Evolutionary conservation across 2,888 invertebrate genomes (phyloP).

Genomic region (Tenthredo scrophulariae): DNA sequence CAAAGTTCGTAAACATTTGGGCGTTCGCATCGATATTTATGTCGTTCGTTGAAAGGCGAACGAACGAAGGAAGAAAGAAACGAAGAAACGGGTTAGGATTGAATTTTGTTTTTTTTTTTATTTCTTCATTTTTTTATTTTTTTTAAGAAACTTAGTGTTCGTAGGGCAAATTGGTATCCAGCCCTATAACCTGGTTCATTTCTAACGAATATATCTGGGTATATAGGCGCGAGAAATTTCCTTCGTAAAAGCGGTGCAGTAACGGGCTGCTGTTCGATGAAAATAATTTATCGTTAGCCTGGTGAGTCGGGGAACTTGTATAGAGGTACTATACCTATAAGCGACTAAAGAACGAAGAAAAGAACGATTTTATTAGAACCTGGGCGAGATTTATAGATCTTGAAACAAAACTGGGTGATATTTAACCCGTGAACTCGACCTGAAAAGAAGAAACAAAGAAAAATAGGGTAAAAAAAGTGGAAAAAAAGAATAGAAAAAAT

Average conservation of each 20-base stretch:
- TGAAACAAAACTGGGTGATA: conserved; percentile 22
- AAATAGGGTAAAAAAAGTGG: not conserved
- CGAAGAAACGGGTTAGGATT: not conserved
- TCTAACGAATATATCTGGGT: not conserved
- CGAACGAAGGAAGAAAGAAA: not conserved
- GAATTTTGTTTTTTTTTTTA: not conserved
- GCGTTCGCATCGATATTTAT: conserved; percentile 33
- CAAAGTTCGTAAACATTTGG: conserved; percentile 38
- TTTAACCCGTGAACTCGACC: conserved; percentile 43
- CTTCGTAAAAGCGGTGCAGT: not conserved
- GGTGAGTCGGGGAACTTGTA: not conserved
- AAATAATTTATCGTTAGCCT: conserved; percentile 17
- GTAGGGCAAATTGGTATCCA: conserved; percentile 29
- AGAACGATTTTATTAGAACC: not conserved
- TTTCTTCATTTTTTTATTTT: no score
- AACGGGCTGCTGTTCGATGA: conserved; percentile 6
- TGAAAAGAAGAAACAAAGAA: not conserved
- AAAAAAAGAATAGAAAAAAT: not conserved
- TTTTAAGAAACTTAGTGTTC: not conserved
- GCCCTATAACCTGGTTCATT: not conserved
- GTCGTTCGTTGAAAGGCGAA: conserved; percentile 29
- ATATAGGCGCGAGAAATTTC: not conserved
- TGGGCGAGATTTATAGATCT: conserved; percentile 32
- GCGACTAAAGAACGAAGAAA: not conserved
- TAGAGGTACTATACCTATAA: not conserved